Base-by-base conservation (phyloP, 2,888 invertebrate species). In the Lamellibrachia columna region DNA sequence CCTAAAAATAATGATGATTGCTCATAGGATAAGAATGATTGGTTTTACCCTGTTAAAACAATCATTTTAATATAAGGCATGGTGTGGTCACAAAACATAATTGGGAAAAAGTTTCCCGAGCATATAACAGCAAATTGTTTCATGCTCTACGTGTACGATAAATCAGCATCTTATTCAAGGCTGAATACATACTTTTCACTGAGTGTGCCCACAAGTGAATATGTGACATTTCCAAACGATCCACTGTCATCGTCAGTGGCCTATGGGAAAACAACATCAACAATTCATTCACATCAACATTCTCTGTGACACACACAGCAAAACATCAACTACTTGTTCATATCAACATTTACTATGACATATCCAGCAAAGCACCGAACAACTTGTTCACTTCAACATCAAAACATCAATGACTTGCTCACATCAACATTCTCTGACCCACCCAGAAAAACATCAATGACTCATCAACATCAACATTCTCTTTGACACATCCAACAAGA, bases 231-330 rank as follows among this genome's bases (percentile, higher is more conserved):
- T 40, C 52, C 7, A 91, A 91, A 91, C 91, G 15, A 53, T 40
- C 91, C 91, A n/a, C 91, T 91, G n/a, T 91, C 91, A 53, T n/a
- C 28, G 28, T 91, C 91, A 52, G 53, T 91, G 11, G 91, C 91
- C 91, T 91, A 9, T 28, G 58, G 55, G 22, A 75, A 55, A 55
- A 7, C 75, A 75, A 75, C n/a, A 15, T 11, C 22, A 75, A 4
- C 75, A 75, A 75, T n/a, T 75, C n/a, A n/a, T 15, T 75, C 75
- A 75, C 75, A 75, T 22, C 40, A 75, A 75, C 75, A 75, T 75
- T 15, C 15, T 6, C 75, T 15, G 9, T 55, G 55, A 55, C 55
- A 55, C 4, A 58, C 8, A 58, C 58, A 58, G 8, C 11, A 58
- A 58, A 58, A 58, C 58, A 58, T 8, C 58, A 58, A 2, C 58